These are phyloP conservation scores for Rhamnusium bicolor DNA, from an alignment of 2,888 invertebrate species.

Conservation along the genomic window DNA sequence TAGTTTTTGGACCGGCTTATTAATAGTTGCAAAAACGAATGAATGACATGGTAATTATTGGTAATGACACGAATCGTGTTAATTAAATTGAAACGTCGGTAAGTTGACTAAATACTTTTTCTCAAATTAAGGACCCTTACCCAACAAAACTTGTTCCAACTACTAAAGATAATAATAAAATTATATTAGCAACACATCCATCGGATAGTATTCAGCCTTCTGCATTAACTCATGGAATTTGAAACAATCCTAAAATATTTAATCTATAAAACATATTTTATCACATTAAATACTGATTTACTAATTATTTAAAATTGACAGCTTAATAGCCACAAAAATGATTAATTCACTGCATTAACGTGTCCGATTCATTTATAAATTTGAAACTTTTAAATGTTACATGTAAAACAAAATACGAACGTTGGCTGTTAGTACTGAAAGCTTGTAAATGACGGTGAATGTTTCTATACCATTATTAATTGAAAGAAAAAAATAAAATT, in stretches of 20 bases:
- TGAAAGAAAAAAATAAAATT: not conserved
- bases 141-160: too few relatives aligned
- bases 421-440: not conserved
- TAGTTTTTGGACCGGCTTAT: too few relatives aligned
- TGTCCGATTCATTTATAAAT: slow-evolving; percentile 18
- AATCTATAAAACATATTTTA: not conserved
- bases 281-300: not conserved
- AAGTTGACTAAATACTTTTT: too few relatives aligned
- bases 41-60: too few relatives aligned
- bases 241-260: not conserved
- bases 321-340: slow-evolving; percentile 17
- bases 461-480: not conserved
- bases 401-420: not conserved
- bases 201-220: not conserved
- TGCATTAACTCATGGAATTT: not conserved
- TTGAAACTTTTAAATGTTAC: slow-evolving; percentile 3
- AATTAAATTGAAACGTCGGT: too few relatives aligned
- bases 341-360: slow-evolving; percentile 20
- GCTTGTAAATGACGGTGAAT: not conserved
- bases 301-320: slow-evolving; percentile 18
- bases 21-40: too few relatives aligned
- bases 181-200: too few relatives aligned
- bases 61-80: too few relatives aligned
- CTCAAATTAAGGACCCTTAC: too few relatives aligned
- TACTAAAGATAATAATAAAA: too few relatives aligned